Base-by-base conservation (phyloP, 2,888 invertebrate species). In the Autographa gamma region DNA sequence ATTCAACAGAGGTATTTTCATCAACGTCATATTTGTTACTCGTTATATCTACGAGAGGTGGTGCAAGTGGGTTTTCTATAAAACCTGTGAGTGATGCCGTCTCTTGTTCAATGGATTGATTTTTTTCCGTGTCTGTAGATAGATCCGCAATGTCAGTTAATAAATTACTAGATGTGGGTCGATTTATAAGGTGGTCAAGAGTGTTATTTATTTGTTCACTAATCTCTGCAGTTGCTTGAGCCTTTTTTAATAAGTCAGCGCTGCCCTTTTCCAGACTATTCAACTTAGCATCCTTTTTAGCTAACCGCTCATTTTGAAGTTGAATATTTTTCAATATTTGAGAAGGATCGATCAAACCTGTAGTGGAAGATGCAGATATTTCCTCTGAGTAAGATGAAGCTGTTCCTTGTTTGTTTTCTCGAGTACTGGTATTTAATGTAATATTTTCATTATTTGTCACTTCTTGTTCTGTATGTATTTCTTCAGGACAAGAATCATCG, bases 401-500 rank as follows among this genome's bases (percentile, higher is more conserved):
- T 32, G 62, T 32, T 43, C 62, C 54, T 8, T 0, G 9, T 18
- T 64, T 61, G 0, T 56, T 60, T 31, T 65, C 63, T 16, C 9
- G 38, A 32, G 3, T 19, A 48, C 19, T 70, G 4, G 41, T 31
- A 19, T 41, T 56, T 52, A 58, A 61, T 56, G 48, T 59, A 5
- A n/a, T 54, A 6, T 38, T 71, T 8, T 63, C 18, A 7, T 71
- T 58, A 60, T 14, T 60, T 31, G 48, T 63, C 25, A 43, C 43
- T 9, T 68, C 69, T 34, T 80, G 74, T 63, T 81, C 74, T 32
- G 72, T 63, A 19, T 80, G 79, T 48, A 74, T 68, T 61, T 91
- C 90, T 75, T 92, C 91, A 61, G 81, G 64, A 73, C 83, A 84
- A 2, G 88, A 87, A 56, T 86, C 88, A 75, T 94, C 93, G 67